Evolutionary conservation across 1,140 invertebrate species (phyloP).

Genomic region (Eriosoma lanigerum): DNA sequence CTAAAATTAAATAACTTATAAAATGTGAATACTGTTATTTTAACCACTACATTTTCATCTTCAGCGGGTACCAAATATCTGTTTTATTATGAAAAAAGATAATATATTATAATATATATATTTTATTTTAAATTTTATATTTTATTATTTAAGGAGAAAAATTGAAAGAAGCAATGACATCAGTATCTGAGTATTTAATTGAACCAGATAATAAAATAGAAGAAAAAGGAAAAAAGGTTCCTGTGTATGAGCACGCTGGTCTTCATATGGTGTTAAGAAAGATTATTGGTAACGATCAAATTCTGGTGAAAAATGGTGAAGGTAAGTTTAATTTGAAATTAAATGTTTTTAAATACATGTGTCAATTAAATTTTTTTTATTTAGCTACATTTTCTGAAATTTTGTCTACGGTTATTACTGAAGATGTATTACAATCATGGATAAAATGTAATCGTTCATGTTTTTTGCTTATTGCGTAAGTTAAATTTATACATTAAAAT

Average conservation of each 20-base stretch:
- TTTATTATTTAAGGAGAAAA: slow-evolving; percentile 3
- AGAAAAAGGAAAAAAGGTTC: slow-evolving; percentile 54
- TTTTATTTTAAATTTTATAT: background rate
- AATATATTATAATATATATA: too few species aligned
- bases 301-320: slow-evolving; percentile 57
- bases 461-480: slow-evolving; percentile 63
- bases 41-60: too few species aligned
- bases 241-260: slow-evolving; percentile 75
- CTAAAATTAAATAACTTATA: too few species aligned
- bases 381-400: slow-evolving; percentile 44
- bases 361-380: background rate
- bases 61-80: too few species aligned
- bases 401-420: background rate
- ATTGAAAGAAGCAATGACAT: slow-evolving; percentile 58
- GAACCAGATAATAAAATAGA: slow-evolving; percentile 59
- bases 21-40: too few species aligned
- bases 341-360: background rate
- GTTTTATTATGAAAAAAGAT: too few species aligned
- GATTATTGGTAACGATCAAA: slow-evolving; percentile 67
- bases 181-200: slow-evolving; percentile 60
- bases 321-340: slow-evolving; percentile 51
- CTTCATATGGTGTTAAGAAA: slow-evolving; percentile 81
- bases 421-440: slow-evolving; percentile 58
- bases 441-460: slow-evolving; percentile 65
- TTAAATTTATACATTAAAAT: slow-evolving; percentile 17